Percentiles rank a stretch among this genome's conserved stretches.
Conservation (phyloP, 2,113 vertebrate species). For the Chrysochloris asiatica region DNA sequence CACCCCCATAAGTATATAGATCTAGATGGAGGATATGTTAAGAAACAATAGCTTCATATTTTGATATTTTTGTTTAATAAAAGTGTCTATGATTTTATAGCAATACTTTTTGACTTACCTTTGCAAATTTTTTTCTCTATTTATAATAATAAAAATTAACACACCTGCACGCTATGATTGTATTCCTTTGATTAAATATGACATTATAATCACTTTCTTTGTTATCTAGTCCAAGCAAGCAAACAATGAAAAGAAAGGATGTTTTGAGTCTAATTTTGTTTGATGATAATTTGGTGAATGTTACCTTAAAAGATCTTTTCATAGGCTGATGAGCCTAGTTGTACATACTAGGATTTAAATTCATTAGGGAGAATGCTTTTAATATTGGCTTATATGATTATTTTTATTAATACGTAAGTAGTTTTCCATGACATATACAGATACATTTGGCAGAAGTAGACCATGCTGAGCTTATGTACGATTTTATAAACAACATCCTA, state of each 20-base stretch:
- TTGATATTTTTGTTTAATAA: too few relatives aligned
- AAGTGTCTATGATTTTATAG: too few relatives aligned
- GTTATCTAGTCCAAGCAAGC: not conserved
- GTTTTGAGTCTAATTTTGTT: not conserved
- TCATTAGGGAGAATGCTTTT: not conserved
- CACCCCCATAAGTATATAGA: too few relatives aligned
- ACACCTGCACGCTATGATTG: not conserved
- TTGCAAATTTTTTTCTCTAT: not conserved
- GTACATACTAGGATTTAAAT: slow-evolving; percentile 11
- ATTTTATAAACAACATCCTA: not conserved
- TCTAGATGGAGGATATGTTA: too few relatives aligned
- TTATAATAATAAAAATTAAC: slow-evolving; percentile 62
- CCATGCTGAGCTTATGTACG: not conserved
- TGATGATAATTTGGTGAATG: not conserved
- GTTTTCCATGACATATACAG: slow-evolving; percentile 9
- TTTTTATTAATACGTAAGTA: slow-evolving; percentile 10
- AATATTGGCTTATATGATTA: not conserved
- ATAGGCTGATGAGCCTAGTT: not conserved
- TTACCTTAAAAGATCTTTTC: not conserved
- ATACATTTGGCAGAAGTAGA: not conserved
- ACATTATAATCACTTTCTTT: not conserved
- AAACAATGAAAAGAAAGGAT: not conserved
- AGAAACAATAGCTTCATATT: too few relatives aligned
- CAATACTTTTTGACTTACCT: too few relatives aligned
- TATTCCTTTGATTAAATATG: not conserved